These are phyloP conservation scores for Pachyrhynchus sulphureomaculatus DNA, from an alignment of 1,140 invertebrate genomes.

Conservation along the genomic window DNA sequence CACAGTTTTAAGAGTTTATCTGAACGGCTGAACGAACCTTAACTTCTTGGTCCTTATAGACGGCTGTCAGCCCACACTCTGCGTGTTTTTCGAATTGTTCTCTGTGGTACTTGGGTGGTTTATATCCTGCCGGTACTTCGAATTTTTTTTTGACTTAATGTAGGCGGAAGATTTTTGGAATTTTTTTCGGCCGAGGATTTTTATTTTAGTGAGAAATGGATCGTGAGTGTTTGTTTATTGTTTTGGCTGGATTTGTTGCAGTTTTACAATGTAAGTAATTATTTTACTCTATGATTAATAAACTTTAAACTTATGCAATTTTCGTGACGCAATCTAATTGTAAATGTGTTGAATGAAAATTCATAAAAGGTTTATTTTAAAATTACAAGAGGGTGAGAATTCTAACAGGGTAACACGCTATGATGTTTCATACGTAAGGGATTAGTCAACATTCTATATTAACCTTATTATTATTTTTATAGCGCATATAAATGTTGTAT, in stretches of 20 bases:
- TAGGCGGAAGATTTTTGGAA: conserved; percentile 7
- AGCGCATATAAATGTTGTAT: no score
- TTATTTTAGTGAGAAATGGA: conserved; percentile 2
- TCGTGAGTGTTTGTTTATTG: neutral
- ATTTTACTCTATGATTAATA: neutral
- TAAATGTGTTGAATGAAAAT: no score
- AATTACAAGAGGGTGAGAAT: no score
- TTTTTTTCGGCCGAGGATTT: neutral
- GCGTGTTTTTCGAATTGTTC: conserved; percentile 13
- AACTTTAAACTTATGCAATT: no score
- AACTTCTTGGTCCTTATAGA: conserved; percentile 9
- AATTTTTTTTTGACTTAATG: conserved; percentile 5
- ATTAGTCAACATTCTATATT: no score
- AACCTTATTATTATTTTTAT: no score
- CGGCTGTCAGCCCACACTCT: conserved; percentile 7
- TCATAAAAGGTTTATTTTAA: no score
- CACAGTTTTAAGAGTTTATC: neutral
- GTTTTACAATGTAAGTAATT: conserved; percentile 18
- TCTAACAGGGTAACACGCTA: no score
- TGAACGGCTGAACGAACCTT: neutral
- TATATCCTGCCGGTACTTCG: neutral
- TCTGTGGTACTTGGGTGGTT: conserved; percentile 7
- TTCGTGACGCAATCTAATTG: no score
- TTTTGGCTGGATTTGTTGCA: conserved; percentile 1
- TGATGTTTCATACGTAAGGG: no score